Percentiles rank a stretch among this genome's conserved stretches.
Conservation (phyloP, 2,113 vertebrate genomes). For the Hippotragus niger region DNA sequence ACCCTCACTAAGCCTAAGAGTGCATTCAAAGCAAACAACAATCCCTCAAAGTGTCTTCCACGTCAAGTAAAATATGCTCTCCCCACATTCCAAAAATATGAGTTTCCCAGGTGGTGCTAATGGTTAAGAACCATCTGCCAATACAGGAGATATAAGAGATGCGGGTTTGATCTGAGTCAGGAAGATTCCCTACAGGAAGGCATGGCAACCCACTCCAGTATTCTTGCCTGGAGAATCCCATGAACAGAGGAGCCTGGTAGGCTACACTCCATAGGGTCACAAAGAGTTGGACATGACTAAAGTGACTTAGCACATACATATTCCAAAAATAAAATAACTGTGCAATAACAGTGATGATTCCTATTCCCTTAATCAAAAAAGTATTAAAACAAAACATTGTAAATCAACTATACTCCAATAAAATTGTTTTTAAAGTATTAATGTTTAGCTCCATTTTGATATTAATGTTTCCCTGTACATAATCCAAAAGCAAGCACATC, state of each 20-base stretch:
- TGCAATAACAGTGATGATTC: neutral
- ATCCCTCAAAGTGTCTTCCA: neutral
- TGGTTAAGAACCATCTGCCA: neutral
- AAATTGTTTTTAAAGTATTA: neutral
- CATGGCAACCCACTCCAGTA: neutral
- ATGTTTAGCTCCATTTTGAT: slow-evolving; percentile 34
- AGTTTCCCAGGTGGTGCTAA: neutral
- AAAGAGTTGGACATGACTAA: neutral
- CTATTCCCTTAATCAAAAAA: slow-evolving; percentile 14
- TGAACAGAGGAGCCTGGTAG: neutral
- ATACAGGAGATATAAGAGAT: neutral
- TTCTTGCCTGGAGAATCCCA: neutral
- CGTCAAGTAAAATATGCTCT: slow-evolving; percentile 1
- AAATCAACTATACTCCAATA: neutral
- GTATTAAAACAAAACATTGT: neutral
- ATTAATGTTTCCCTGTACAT: neutral
- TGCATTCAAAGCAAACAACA: neutral
- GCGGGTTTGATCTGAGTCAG: neutral
- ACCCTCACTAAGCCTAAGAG: neutral
- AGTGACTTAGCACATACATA: neutral
- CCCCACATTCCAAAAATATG: neutral
- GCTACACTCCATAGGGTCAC: neutral
- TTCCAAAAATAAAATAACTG: neutral
- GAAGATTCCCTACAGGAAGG: neutral
- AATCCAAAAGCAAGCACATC: slow-evolving; percentile 17